Percentiles rank a stretch among this genome's conserved stretches.
These are phyloP conservation scores for Mythimna albipuncta DNA, from an alignment of 2,888 invertebrate species.

Conservation along the genomic window DNA sequence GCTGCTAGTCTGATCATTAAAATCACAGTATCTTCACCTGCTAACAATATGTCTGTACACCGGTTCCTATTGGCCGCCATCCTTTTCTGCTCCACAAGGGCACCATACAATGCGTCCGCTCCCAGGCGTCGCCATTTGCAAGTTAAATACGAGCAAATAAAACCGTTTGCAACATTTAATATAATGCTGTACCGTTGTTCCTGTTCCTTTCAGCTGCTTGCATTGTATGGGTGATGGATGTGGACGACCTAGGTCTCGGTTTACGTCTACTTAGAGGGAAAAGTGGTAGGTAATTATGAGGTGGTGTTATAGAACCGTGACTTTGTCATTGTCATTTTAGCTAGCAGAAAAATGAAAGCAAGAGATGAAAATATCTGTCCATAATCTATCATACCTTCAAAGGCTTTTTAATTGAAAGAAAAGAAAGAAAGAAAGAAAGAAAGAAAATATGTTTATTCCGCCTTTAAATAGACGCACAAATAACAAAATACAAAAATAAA, in stretches of 20 bases:
- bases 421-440: too few species aligned
- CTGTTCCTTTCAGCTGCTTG: slow-evolving; percentile 30
- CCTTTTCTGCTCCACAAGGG: slow-evolving; percentile 14
- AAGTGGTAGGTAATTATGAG: too few species aligned
- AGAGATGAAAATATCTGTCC: too few species aligned
- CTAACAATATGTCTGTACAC: slow-evolving; percentile 6
- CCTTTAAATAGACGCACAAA: too few species aligned
- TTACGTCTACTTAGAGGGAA: not conserved
- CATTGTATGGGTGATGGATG: slow-evolving; percentile 15
- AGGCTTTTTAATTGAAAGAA: too few species aligned
- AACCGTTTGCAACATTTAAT: slow-evolving; percentile 46
- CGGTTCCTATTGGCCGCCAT: slow-evolving; percentile 7
- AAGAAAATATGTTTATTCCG: too few species aligned
- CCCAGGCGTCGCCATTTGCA: slow-evolving; percentile 52
- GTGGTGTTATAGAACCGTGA: too few species aligned
- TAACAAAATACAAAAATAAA: too few species aligned
- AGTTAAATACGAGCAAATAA: slow-evolving; percentile 55
- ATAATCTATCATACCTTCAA: too few species aligned
- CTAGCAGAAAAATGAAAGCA: too few species aligned
- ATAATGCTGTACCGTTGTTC: slow-evolving; percentile 41
- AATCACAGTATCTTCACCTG: slow-evolving; percentile 16
- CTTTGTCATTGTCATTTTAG: too few species aligned
- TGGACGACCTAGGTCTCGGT: slow-evolving; percentile 4
- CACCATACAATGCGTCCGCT: slow-evolving; percentile 44
- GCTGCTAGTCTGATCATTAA: not conserved